Conservation (phyloP, 1,140 invertebrate species). For the Cotesia typhae region DNA sequence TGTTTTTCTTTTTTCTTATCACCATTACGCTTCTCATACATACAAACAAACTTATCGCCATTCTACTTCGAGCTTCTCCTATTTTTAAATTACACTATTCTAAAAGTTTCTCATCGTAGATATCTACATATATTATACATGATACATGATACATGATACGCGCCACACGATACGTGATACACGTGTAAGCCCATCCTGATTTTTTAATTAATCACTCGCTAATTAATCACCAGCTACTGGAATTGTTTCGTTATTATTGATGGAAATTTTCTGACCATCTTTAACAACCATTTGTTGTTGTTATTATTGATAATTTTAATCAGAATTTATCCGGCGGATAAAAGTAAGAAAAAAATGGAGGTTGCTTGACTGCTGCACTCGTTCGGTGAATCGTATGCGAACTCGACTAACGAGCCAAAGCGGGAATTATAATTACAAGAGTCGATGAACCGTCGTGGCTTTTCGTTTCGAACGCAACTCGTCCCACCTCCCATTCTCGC, state of each 20-base stretch:
- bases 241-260: background rate
- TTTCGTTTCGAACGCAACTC: conserved; percentile 20
- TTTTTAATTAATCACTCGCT: conserved; percentile 7
- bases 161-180: too few species aligned
- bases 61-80: too few species aligned
- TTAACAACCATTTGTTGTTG: background rate
- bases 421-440: conserved; percentile 23
- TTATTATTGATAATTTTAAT: background rate
- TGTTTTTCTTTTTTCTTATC: conserved; percentile 6
- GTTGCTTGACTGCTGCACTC: conserved; percentile 11
- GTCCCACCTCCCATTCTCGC: background rate
- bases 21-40: too few species aligned
- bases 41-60: too few species aligned
- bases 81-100: too few species aligned
- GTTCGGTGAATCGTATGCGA: conserved; percentile 10
- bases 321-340: background rate
- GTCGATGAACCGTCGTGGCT: conserved; percentile 26
- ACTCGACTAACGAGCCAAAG: conserved; percentile 23
- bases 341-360: conserved; percentile 5
- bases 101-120: too few species aligned
- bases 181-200: too few species aligned
- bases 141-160: too few species aligned
- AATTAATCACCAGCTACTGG: background rate
- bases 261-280: conserved; percentile 4
- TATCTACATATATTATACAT: too few species aligned